A percentile compares a stretch with the other conserved stretches of the same genome.
Conservation (phyloP, 1,140 invertebrate genomes). For the Drosophila virilis region DNA sequence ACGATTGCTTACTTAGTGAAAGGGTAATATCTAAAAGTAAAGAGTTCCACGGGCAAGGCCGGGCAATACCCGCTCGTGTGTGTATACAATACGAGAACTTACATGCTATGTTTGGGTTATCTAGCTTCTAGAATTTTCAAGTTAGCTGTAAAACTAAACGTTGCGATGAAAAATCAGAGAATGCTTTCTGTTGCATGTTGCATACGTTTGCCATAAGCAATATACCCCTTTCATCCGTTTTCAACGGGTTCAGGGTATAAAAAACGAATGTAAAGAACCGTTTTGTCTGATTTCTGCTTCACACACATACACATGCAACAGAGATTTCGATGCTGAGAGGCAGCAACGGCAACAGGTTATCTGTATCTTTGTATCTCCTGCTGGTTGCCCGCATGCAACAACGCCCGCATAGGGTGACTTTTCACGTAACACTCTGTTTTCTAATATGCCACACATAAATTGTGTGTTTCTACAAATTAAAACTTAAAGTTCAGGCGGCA, state of each 20-base stretch:
- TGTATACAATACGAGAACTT: no score
- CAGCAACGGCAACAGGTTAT: conserved; percentile 65
- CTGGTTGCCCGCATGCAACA: conserved; percentile 55
- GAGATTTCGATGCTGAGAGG: conserved; percentile 18
- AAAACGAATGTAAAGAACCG: conserved; percentile 72
- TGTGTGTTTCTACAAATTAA: conserved; percentile 64
- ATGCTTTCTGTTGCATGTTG: no score
- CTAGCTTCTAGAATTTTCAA: no score
- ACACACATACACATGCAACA: conserved; percentile 7
- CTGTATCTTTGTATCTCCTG: conserved; percentile 37
- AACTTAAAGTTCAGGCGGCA: conserved; percentile 67
- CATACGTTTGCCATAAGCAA: no score
- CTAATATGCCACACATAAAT: conserved; percentile 73
- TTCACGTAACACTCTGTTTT: conserved; percentile 37
- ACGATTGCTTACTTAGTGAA: no score
- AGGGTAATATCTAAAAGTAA: no score
- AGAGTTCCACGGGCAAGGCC: no score
- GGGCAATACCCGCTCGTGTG: no score
- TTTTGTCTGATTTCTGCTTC: conserved; percentile 67
- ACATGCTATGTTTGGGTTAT: no score
- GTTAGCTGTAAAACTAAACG: no score
- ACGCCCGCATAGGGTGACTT: conserved; percentile 60
- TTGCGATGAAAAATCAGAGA: no score
- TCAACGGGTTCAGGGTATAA: background rate
- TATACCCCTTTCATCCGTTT: no score